Evolutionary conservation across 2,113 vertebrate genomes (phyloP), one percentile per base, ranked within the genome.

Genomic region (Callospermophilus lateralis): DNA sequence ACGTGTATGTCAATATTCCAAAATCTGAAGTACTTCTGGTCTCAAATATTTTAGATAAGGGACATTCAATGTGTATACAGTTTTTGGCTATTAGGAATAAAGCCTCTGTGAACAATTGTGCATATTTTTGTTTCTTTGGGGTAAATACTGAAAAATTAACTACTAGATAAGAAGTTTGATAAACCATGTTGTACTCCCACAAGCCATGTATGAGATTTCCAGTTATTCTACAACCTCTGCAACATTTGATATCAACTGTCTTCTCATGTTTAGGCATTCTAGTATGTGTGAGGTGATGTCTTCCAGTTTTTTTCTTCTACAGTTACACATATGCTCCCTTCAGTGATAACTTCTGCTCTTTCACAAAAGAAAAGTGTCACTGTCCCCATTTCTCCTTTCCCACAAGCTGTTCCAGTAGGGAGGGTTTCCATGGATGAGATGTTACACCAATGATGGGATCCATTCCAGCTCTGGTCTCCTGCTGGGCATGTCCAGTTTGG

Each of bases 81-180:
- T 45, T 96, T 78, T 86, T 30, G 30, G 17, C 16, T 67, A 55
- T 89, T 48, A 48, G 76, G 65, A 86, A 84, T 90, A 45, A 90
- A 87, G 26, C 1, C 9, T 72, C 39, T 6, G 22, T 84, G 22
- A 80, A 67, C 3, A 65, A 19, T 58, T 70, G 53, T 95, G 34
- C 2, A 53, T 3, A 78, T 45, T 73, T 89, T 48, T 68, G 1
- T 81, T 81, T 89, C 53, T 80, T 78, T 55, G 24, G 53, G 5
- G 13, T 58, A 65, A 84, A 73, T 51, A 87, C 37, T n/a, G 34
- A 90, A 24, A 7, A 84, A 61, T 72, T 61, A 34, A 88, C 68
- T 37, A 16, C 24, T 84, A n/a, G 17, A 10, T 63, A 58, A 45
- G 32, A 39, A 53, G 3, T 8, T 22, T 61, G 30, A 61, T 34